phyloP scores from a whole-genome alignment of 2,113 vertebrate genomes.

The Riparia riparia region DNA sequence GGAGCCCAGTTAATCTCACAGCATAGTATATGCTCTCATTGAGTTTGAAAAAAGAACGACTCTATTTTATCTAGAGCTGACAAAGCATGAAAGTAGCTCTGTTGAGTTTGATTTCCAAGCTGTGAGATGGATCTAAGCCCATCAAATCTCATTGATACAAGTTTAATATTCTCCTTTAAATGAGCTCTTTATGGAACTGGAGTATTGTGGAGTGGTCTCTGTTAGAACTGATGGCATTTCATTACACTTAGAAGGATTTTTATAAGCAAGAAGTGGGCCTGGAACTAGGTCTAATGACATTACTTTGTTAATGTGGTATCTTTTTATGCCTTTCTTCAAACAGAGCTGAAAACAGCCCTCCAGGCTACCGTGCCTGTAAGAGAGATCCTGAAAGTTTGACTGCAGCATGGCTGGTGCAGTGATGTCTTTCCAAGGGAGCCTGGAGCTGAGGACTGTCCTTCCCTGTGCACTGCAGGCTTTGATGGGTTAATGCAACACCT shows the following conservation, averaged over 20 bases:
- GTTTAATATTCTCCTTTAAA: conserved; percentile 27
- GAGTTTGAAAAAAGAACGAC: not conserved
- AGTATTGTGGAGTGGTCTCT: not conserved
- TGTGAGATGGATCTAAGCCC: not conserved
- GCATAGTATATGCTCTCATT: not conserved
- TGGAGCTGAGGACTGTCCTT: not conserved
- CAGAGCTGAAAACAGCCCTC: not conserved
- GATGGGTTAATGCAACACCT: not conserved
- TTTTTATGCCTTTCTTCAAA: not conserved
- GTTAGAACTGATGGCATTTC: conserved; percentile 30
- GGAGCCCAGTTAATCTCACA: not conserved
- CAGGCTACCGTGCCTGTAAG: not conserved
- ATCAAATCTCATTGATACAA: not conserved
- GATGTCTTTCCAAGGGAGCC: not conserved
- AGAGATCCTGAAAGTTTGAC: not conserved
- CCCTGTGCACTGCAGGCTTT: not conserved
- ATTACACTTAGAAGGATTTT: conserved; percentile 35
- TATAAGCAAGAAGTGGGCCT: not conserved
- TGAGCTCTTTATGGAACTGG: not conserved
- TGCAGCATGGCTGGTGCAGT: not conserved
- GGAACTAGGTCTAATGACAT: conserved; percentile 1
- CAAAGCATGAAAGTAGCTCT: not conserved
- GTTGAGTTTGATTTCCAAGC: not conserved
- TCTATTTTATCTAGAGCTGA: not conserved
- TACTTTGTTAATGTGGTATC: not conserved